phyloP scores from a whole-genome alignment of 2,113 vertebrate species.

The Sebastes schlegelii region DNA sequence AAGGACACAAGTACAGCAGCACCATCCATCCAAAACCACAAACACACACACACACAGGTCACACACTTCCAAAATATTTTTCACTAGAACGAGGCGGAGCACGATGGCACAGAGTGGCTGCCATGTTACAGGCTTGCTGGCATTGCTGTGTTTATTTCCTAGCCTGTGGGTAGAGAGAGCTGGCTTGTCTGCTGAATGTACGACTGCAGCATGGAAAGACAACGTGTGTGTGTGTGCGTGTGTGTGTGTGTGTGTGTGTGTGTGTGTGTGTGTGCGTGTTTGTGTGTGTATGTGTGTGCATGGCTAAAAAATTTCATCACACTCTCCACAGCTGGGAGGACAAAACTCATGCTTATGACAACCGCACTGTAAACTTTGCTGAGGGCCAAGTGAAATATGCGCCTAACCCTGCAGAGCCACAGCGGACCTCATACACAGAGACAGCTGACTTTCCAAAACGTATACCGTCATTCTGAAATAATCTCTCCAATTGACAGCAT shows the following conservation, averaged over 20 bases:
- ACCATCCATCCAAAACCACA: conserved; percentile 1
- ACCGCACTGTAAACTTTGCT: conserved; percentile 45
- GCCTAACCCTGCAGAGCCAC: background rate
- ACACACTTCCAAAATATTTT: conserved; percentile 14
- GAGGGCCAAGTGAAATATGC: conserved; percentile 40
- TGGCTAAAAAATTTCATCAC: conserved; percentile 52
- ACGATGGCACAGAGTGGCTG: conserved; percentile 26
- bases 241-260: background rate
- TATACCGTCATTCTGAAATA: background rate
- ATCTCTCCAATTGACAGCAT: background rate
- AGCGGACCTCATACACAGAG: background rate
- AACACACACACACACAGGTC: conserved; percentile 15
- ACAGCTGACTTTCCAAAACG: conserved; percentile 30
- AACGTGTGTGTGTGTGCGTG: conserved; percentile 4
- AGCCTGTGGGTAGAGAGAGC: conserved; percentile 46
- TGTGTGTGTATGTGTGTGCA: conserved; percentile 1
- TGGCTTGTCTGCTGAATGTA: conserved; percentile 42
- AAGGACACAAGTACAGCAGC: background rate
- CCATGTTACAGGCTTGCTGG: conserved; percentile 40
- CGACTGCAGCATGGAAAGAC: conserved; percentile 57
- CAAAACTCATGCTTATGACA: conserved; percentile 46
- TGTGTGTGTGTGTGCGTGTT: conserved; percentile 2
- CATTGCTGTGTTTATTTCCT: conserved; percentile 59
- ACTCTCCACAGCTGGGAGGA: conserved; percentile 58
- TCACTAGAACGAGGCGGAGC: conserved; percentile 36